Conservation (phyloP, 2,113 vertebrate species). For the Psittacula cyanocephala region DNA sequence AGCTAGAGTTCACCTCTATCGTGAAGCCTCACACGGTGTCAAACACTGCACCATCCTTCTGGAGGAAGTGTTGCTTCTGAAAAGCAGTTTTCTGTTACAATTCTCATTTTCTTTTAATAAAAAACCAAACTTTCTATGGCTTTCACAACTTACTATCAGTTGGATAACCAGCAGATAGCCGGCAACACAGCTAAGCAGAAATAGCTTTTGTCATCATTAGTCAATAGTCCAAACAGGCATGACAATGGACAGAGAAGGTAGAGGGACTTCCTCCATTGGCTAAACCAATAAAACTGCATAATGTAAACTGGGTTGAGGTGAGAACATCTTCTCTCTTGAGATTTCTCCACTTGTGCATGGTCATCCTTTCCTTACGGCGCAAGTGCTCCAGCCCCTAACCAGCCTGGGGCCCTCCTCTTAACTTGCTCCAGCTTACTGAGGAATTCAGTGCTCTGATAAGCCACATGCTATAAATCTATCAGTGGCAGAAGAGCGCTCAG, state of each 20-base stretch:
- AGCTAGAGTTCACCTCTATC: neutral
- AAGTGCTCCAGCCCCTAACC: neutral
- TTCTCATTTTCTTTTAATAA: neutral
- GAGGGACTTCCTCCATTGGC: neutral
- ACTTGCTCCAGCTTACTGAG: neutral
- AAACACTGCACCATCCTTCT: neutral
- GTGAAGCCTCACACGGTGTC: accelerated
- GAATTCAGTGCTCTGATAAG: neutral
- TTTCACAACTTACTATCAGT: neutral
- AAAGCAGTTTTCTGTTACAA: neutral
- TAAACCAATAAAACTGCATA: neutral
- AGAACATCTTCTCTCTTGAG: neutral
- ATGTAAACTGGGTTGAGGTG: neutral
- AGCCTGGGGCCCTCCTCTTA: neutral
- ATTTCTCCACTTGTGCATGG: neutral
- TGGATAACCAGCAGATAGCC: neutral
- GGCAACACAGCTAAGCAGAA: neutral
- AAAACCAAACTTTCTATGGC: neutral
- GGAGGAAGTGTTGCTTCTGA: neutral
- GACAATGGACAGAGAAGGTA: neutral
- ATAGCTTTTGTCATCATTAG: neutral
- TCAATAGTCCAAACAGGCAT: neutral
- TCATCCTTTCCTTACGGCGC: accelerated
- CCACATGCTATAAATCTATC: neutral
- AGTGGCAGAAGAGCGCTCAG: neutral